These are phyloP conservation scores for Thera obeliscata DNA, from an alignment of 2,888 invertebrate genomes.

Conservation along the genomic window DNA sequence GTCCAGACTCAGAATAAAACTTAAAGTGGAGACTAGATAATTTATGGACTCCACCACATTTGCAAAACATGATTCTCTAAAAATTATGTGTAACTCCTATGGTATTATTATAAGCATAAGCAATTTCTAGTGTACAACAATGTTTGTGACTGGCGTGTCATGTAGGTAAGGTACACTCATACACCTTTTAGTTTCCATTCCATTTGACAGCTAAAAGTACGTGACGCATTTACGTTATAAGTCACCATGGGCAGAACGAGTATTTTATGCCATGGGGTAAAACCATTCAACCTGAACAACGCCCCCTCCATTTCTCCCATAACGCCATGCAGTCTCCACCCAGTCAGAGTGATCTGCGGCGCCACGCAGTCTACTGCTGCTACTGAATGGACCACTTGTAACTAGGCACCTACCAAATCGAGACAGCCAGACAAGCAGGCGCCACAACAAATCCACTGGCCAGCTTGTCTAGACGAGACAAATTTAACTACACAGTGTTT, in stretches of 20 bases:
- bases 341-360: slow-evolving; percentile 3
- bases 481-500: no score
- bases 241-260: background rate
- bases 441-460: slow-evolving; percentile 22
- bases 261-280: background rate
- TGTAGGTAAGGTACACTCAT: no score
- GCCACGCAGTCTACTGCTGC: slow-evolving; percentile 10
- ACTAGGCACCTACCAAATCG: background rate
- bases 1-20: no score
- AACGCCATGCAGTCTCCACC: slow-evolving; percentile 11
- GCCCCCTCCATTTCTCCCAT: background rate
- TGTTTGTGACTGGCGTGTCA: no score
- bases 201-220: background rate
- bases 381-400: slow-evolving; percentile 13
- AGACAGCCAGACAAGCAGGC: slow-evolving; percentile 5
- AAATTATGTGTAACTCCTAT: no score
- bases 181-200: background rate
- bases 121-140: background rate
- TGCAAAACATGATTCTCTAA: no score
- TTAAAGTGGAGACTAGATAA: no score
- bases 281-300: background rate
- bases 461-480: slow-evolving; percentile 8
- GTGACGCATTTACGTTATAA: background rate
- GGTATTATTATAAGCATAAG: no score
- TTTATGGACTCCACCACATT: no score